Evolutionary conservation across 2,113 vertebrate species (phyloP), one percentile per base, ranked within the genome.

Genomic region (Sinocyclocheilus maitianheensis): DNA sequence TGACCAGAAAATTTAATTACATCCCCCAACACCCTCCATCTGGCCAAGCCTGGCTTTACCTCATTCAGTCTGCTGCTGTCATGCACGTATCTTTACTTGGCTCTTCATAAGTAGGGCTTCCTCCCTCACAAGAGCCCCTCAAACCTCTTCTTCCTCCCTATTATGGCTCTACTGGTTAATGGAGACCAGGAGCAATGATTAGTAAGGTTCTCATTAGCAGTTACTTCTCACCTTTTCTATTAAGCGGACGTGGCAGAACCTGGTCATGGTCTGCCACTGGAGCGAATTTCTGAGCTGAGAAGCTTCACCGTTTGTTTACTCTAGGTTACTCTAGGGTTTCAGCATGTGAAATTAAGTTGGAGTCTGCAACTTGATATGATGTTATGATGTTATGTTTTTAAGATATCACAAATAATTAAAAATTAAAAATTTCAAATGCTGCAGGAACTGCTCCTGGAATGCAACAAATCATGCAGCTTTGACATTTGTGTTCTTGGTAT

Each of bases 1-100:
- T 58, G 58, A 83, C 85, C 86, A 83, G 87, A 80, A 84, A 87
- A 90, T 89, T 43, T 85, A 89, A 89, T 90, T 89, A 89, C 22
- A 75, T 76, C 81, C 72, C 84, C 77, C 65, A 53, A 80, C 69
- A 85, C 24, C 77, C 22, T 20, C 60, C 53, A 77, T 84, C 80
- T 75, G 81, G 69, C 77, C 48, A 34, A 75, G 71, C 60, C 71
- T 87, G 13, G n/a, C 69, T 75, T 81, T 81, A 71, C 76, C 76
- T 76, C 62, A n/a, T 77, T 46, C 30, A 43, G 26, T 63, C 72
- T 22, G 48, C 74, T 72, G 74, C 12, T 4, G 55, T 53, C 22
- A 78, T 13, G 76, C 60, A 30, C 34, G 16, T n/a, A n/a, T 53
- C 18, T 69, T 65, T 4, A 37, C 46, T 43, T 63, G 46, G 5